Evolutionary conservation across 2,113 vertebrate species (phyloP), one percentile per base, ranked within the genome.

Genomic region (Propithecus coquereli): DNA sequence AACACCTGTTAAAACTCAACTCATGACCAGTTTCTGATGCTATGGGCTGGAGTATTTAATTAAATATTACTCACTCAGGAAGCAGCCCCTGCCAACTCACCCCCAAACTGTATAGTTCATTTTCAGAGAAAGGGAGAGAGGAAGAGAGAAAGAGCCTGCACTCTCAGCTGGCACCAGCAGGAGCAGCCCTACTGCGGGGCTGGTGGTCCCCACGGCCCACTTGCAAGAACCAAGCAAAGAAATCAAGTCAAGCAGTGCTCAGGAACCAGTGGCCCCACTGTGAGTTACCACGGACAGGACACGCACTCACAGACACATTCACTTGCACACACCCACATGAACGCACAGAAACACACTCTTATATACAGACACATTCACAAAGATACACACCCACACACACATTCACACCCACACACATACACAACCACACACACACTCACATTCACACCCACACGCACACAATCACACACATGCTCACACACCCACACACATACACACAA

Each of bases 11-110:
- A 97, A 96, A 97, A 96, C 96, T 94, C 96, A 95, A 71, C 88
- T 97, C 95, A 95, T 95, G 96, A 96, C 92, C 94, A 50, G 94
- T 85, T 93, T 85, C 95, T 97, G 97, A 96, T 93, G 96, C 96
- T 97, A 50, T 88, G 5, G 82, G 92, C 97, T 93, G 61, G 84
- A 95, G 96, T 32, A 87, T 93, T 97, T 97, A 93, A 97, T 97
- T 98, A 98, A 98, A 90, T 92, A 95, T 97, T 98, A 96, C 97
- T 98, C 98, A 98, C 94, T 91, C 97, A 96, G 98, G 97, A 97
- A 98, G 94, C 95, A 77, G 83, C 92, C 76, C 80, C 87, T 96
- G 97, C 97, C 98, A 97, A 40, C 96, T 95, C 93, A 97, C 93
- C 97, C 91, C 94, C 57, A 80, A 89, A 90, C 77, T 32, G 34